Evolutionary conservation across 2,113 vertebrate genomes (phyloP).

Genomic region (Shinisaurus crocodilurus): DNA sequence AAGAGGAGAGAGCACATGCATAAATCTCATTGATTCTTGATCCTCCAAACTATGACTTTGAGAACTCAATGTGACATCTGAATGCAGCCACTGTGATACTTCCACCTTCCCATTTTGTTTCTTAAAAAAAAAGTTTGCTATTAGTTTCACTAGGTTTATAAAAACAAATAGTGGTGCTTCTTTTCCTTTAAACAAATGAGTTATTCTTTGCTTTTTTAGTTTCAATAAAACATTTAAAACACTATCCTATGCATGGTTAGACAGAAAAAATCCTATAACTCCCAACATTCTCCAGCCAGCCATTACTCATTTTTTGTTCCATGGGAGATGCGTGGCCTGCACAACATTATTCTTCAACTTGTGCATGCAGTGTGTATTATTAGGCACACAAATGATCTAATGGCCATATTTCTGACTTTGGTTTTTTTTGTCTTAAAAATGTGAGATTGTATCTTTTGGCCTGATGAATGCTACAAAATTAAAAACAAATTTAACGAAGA

Average conservation of each 20-base stretch:
- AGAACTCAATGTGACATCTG: background rate
- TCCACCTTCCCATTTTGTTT: rapidly evolving
- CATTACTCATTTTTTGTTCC: background rate
- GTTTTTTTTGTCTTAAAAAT: background rate
- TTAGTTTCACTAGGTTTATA: slow-evolving; percentile 16
- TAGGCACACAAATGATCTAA: background rate
- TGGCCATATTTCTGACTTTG: background rate
- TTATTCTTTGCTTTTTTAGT: background rate
- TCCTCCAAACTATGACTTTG: too few relatives aligned
- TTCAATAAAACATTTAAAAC: background rate
- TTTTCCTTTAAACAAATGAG: background rate
- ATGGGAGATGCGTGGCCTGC: background rate
- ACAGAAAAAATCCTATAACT: too few relatives aligned
- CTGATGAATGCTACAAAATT: background rate
- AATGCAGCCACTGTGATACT: background rate
- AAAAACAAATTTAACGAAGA: background rate
- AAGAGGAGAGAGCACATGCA: background rate
- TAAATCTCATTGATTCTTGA: background rate
- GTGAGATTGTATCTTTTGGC: slow-evolving; percentile 29
- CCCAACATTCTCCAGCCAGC: background rate
- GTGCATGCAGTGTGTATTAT: background rate
- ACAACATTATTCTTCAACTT: background rate
- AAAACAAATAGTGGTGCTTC: background rate
- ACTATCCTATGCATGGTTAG: too few relatives aligned
- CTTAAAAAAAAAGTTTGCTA: background rate